Base-by-base conservation (phyloP, 2,113 vertebrate species). In the Nycticryphes semicollaris region DNA sequence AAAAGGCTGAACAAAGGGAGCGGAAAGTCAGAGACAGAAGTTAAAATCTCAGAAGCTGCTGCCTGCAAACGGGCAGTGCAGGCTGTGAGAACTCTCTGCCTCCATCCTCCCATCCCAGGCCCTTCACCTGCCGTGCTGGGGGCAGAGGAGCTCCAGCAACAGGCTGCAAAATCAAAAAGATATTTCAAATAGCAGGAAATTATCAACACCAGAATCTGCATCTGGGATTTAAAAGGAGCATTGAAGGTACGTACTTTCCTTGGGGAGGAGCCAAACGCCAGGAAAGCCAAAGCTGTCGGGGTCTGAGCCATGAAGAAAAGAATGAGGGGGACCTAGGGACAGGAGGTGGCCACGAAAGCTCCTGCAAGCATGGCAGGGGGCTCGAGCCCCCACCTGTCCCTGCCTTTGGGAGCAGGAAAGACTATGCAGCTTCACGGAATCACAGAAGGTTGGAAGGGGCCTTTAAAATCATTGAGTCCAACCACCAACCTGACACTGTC, bases 251-350 rank as follows among this genome's bases (percentile, higher is more conserved):
- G 62, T n/a, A 27, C 28, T 28, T 15, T 85, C 81, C 91, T 76
- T 90, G 87, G 62, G 87, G 81, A 95, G 87, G 91, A 96, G 93
- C 66, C 92, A 91, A 78, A 93, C 0, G 4, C 82, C 92, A 68
- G 43, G 81, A 95, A 95, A 93, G 94, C 4, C 2, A 2, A 78
- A 81, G 84, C n/a, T 41, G 60, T 4, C 0, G 0, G 78, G 86
- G 54, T 53, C 60, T 11, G 84, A 82, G 69, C 12, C 0, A 0
- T 31, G 63, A 56, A 19, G 39, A 87, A 53, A 48, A 28, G 13
- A 31, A 21, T 0, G 1, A 20, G 10, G 10, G 23, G 24, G 23
- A 68, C 13, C 35, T 16, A 30, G 20, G 12, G 39, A 14, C 45
- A 22, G 25, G 47, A 41, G 51, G 56, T 1, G 69, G 51, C 64